These are phyloP conservation scores for Drosophila kokeensis DNA, from an alignment of 2,888 invertebrate genomes.

Conservation along the genomic window DNA sequence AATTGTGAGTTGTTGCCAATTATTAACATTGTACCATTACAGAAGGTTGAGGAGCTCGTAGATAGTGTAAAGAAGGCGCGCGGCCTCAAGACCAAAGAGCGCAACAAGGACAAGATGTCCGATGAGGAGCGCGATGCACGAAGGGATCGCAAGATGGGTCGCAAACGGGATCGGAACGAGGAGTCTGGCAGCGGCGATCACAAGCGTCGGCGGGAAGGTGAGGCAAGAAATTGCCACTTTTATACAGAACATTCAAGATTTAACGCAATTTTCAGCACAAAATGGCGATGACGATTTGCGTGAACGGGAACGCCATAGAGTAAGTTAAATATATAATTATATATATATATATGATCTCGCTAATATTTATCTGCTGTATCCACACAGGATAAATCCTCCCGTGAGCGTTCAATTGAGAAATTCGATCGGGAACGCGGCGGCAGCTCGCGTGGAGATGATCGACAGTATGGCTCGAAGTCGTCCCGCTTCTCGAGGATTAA, in stretches of 20 bases:
- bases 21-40: constrained; percentile 72
- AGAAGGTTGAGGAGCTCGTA: constrained; percentile 83
- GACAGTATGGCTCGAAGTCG: constrained; percentile 90
- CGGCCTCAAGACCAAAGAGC: constrained; percentile 85
- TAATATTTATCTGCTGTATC: not conserved
- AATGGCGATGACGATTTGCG: constrained; percentile 92
- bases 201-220: constrained; percentile 92
- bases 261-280: constrained; percentile 85
- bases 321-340: constrained; percentile 83
- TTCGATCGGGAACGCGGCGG: constrained; percentile 86
- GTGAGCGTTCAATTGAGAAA: constrained; percentile 91
- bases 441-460: constrained; percentile 84
- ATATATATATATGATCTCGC: not conserved
- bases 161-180: constrained; percentile 92
- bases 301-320: constrained; percentile 88
- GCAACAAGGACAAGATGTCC: constrained; percentile 88
- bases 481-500: constrained; percentile 79
- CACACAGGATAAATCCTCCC: constrained; percentile 91
- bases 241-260: constrained; percentile 38
- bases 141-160: constrained; percentile 92
- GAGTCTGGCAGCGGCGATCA: constrained; percentile 89
- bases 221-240: constrained; percentile 23
- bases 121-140: constrained; percentile 93
- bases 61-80: constrained; percentile 85
- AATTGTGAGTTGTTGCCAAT: constrained; percentile 1